Conservation (phyloP, 1,140 invertebrate genomes). For the Pogonomyrmex barbatus region DNA sequence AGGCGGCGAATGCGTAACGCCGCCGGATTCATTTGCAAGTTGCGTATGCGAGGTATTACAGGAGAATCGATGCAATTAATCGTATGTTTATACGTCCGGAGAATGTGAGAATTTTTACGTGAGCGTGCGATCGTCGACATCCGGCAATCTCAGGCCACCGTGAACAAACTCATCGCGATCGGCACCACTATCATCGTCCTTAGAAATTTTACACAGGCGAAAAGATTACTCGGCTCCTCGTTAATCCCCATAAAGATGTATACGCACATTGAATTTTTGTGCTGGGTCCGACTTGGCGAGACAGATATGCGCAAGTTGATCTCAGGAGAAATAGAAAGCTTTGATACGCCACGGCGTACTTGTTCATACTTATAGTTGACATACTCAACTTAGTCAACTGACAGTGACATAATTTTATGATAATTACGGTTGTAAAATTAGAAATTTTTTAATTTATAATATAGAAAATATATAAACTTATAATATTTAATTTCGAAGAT, state of each 20-base stretch:
- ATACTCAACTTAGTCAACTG: too few relatives aligned
- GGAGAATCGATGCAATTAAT: constrained; percentile 59
- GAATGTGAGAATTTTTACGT: constrained; percentile 56
- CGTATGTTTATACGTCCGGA: constrained; percentile 40
- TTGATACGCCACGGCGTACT: neutral
- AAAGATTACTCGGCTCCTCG: constrained; percentile 6
- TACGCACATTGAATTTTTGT: constrained; percentile 19
- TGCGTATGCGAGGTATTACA: constrained; percentile 26
- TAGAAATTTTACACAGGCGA: neutral
- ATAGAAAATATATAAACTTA: neutral
- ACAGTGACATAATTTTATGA: neutral
- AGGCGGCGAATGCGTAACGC: constrained; percentile 15
- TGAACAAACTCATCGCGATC: constrained; percentile 37
- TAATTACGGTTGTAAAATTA: neutral
- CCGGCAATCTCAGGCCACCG: constrained; percentile 56
- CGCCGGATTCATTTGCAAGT: constrained; percentile 29
- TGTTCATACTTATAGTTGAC: neutral
- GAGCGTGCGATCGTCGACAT: constrained; percentile 59
- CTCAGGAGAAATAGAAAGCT: neutral
- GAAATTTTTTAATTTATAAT: neutral
- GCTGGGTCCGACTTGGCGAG: neutral
- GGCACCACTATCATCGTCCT: neutral
- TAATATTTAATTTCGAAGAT: neutral
- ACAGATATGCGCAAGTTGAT: neutral
- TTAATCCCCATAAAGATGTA: neutral